Percentiles rank a stretch among this genome's conserved stretches.
phyloP scores from a whole-genome alignment of 2,113 vertebrate genomes.

The Fulmarus glacialis region DNA sequence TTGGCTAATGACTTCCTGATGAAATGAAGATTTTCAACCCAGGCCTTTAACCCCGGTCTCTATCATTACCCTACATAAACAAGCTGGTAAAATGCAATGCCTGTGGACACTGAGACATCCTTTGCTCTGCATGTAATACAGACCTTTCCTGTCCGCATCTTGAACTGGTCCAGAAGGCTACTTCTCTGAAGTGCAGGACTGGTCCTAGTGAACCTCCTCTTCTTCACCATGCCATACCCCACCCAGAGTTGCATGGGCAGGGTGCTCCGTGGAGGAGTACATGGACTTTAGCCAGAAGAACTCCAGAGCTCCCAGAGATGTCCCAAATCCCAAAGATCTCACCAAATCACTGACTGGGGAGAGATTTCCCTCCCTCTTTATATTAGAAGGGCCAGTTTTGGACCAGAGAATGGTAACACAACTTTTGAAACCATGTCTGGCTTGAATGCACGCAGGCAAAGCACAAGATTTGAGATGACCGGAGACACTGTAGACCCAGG shows the following conservation, averaged over 20 bases:
- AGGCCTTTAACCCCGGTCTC: not conserved
- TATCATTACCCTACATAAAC: not conserved
- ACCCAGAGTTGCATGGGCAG: not conserved
- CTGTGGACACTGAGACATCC: not conserved
- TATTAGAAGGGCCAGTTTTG: not conserved
- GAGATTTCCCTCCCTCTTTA: not conserved
- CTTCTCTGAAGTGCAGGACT: not conserved
- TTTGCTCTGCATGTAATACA: not conserved
- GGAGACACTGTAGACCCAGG: not conserved
- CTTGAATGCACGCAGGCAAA: not conserved
- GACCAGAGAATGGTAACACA: not conserved
- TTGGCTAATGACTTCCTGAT: not conserved
- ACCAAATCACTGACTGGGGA: not conserved
- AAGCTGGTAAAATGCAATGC: not conserved
- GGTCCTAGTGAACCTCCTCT: not conserved
- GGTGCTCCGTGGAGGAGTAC: not conserved
- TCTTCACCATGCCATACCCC: not conserved
- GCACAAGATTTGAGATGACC: not conserved
- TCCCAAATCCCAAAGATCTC: not conserved
- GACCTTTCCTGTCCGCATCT: accelerated
- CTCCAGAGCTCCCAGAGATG: not conserved
- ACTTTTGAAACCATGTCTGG: not conserved
- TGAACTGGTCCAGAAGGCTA: not conserved
- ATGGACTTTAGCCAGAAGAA: not conserved
- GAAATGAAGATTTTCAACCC: not conserved